Base-by-base conservation (phyloP, 2,888 invertebrate species). In the Thymelicus acteon region DNA sequence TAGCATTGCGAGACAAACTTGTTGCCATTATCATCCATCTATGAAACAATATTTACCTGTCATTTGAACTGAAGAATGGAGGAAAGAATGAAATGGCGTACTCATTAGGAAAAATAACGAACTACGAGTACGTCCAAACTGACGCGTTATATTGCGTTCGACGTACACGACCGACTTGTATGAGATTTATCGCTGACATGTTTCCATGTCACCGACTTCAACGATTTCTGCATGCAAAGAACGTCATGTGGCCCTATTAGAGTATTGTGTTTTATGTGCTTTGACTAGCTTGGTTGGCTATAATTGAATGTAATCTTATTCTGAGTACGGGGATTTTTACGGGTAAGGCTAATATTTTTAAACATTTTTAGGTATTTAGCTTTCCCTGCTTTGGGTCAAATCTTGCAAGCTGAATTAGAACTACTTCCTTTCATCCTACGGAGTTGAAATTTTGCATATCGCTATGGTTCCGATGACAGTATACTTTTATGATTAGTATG, bases 101-200 rank as follows among this genome's bases (percentile, higher is more conserved):
- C 67, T 60, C 67, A 60, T 67, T 67, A 63, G 47, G 69, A 60
- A 67, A 66, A 72, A 72, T 63, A 63, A 72, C 70, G 67, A 54
- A 44, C 13, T 52, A 67, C 65, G 72, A 44, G 10, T 52, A 67
- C 65, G 72, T 72, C 68, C 63, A 65, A 69, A 71, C 72, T 72
- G 75, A 60, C 66, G 39, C 12, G 31, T 37, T 31, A 47, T 67
- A 47, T 67, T 48, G 66, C 66, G 57, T 48, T 48, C 60, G 39
- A 67, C 66, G 37, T 60, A 57, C 58, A 37, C 66, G 66, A 60
- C 58, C 44, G 60, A 60, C 13, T 67, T 60, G 31, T 57, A 31
- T 57, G 57, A 13, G 57, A 67, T 60, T 67, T 67, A 67, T 66
- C 31, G 47, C 49, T 66, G 66, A 57, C 31, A n/a, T 66, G 58